These are phyloP conservation scores for Phalacrocorax pelagicus DNA, from an alignment of 2,113 vertebrate genomes.

Conservation along the genomic window DNA sequence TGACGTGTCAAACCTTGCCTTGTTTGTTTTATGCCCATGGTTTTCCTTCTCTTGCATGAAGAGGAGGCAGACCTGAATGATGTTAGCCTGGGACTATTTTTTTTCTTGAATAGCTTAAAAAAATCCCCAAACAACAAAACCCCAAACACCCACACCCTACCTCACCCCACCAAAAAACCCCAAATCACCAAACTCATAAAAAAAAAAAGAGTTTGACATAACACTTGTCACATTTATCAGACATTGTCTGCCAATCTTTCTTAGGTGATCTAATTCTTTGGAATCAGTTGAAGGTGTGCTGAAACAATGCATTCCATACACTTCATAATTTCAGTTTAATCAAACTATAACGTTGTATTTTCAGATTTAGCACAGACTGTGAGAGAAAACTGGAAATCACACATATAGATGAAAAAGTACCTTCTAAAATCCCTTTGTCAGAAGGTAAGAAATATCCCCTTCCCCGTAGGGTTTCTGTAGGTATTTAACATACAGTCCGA, in stretches of 20 bases:
- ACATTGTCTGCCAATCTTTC: background rate
- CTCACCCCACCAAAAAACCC: too few species aligned
- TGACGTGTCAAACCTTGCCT: background rate
- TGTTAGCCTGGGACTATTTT: background rate
- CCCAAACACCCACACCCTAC: too few species aligned
- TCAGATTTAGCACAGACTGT: background rate
- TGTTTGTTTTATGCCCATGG: background rate
- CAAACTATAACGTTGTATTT: background rate
- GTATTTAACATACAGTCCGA: background rate
- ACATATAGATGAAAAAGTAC: background rate
- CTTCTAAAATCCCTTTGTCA: background rate
- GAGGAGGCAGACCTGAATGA: background rate
- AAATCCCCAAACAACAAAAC: too few species aligned
- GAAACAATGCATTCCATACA: background rate
- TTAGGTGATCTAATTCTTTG: background rate
- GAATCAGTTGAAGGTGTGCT: background rate
- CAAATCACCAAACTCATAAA: too few species aligned
- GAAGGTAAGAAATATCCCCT: background rate
- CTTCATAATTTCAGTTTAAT: background rate
- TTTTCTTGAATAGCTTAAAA: background rate
- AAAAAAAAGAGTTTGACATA: background rate
- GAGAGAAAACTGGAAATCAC: background rate
- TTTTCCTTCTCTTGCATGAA: background rate
- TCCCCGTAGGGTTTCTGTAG: background rate
- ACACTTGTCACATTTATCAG: background rate